phyloP scores from a whole-genome alignment of 2,113 vertebrate species.

The Plotosus lineatus region DNA sequence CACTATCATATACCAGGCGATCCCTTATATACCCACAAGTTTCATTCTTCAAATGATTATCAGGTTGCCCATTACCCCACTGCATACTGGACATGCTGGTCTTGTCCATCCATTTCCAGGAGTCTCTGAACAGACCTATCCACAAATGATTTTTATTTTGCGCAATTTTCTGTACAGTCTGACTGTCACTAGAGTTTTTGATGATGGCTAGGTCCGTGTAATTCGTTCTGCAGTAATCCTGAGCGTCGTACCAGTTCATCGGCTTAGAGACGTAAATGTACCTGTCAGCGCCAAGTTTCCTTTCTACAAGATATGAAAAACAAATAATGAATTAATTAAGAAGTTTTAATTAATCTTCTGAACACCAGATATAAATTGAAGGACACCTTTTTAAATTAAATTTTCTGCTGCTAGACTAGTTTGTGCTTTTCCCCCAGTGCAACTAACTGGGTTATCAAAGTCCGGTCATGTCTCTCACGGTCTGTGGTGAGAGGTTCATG shows the following conservation, averaged over 20 bases:
- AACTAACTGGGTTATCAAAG: no score
- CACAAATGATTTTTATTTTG: background rate
- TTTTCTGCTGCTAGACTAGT: no score
- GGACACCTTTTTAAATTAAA: no score
- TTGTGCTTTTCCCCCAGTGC: no score
- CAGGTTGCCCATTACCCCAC: background rate
- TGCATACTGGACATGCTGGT: background rate
- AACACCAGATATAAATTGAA: no score
- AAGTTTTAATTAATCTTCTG: no score
- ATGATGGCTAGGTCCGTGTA: conserved; percentile 33
- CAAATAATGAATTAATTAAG: no score
- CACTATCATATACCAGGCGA: background rate
- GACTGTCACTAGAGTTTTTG: background rate
- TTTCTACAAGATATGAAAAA: conserved; percentile 30
- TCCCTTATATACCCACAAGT: conserved; percentile 17
- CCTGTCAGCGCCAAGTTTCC: no score
- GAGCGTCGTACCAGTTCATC: conserved; percentile 22
- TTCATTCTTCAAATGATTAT: rapidly evolving
- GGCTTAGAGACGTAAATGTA: background rate
- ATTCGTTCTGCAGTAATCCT: background rate
- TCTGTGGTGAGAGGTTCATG: no score
- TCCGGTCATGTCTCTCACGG: no score
- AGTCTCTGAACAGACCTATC: conserved; percentile 24
- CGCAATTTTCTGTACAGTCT: rapidly evolving
- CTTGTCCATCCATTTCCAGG: conserved; percentile 39